phyloP scores from a whole-genome alignment of 2,797 vertebrate species.

The Xenentodon cancila region DNA sequence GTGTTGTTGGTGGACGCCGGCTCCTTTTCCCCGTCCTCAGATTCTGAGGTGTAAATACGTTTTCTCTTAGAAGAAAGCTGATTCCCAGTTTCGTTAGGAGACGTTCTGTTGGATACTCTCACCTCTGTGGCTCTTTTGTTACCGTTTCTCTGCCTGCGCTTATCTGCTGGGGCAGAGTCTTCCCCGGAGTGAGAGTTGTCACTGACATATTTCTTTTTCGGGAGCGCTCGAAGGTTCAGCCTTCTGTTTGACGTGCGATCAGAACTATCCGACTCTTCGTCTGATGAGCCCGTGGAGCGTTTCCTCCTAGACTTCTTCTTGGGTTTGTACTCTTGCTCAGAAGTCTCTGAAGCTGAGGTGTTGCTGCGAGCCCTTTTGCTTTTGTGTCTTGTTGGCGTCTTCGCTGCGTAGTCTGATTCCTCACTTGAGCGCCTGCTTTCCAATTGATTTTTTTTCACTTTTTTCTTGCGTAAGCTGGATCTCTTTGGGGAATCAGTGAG shows the following conservation, averaged over 20 bases:
- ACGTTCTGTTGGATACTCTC: slow-evolving; percentile 41
- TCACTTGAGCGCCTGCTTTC: slow-evolving; percentile 62
- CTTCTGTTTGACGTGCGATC: slow-evolving; percentile 59
- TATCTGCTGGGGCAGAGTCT: slow-evolving; percentile 58
- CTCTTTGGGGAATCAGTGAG: slow-evolving; percentile 64
- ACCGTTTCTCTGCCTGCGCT: slow-evolving; percentile 47
- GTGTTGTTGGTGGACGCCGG: slow-evolving; percentile 56
- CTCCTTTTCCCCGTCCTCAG: slow-evolving; percentile 64
- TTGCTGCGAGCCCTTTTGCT: slow-evolving; percentile 47
- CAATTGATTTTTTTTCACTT: slow-evolving; percentile 42
- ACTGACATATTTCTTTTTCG: slow-evolving; percentile 82
- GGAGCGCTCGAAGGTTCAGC: slow-evolving; percentile 65
- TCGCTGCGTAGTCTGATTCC: slow-evolving; percentile 47
- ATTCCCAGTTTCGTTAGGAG: slow-evolving; percentile 48
- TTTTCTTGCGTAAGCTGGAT: slow-evolving; percentile 52
- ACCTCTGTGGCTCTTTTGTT: slow-evolving; percentile 39
- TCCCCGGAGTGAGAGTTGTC: slow-evolving; percentile 81
- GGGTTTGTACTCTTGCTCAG: slow-evolving; percentile 68
- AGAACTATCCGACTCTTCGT: slow-evolving; percentile 66
- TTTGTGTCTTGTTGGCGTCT: slow-evolving; percentile 48
- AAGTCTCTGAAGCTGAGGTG: slow-evolving; percentile 65
- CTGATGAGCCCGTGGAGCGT: slow-evolving; percentile 68
- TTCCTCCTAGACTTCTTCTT: slow-evolving; percentile 64
- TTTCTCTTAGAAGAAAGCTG: slow-evolving; percentile 76
- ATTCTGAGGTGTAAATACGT: slow-evolving; percentile 77